Evolutionary conservation across 2,888 invertebrate species (phyloP).

Genomic region (Mesoligia furuncula): DNA sequence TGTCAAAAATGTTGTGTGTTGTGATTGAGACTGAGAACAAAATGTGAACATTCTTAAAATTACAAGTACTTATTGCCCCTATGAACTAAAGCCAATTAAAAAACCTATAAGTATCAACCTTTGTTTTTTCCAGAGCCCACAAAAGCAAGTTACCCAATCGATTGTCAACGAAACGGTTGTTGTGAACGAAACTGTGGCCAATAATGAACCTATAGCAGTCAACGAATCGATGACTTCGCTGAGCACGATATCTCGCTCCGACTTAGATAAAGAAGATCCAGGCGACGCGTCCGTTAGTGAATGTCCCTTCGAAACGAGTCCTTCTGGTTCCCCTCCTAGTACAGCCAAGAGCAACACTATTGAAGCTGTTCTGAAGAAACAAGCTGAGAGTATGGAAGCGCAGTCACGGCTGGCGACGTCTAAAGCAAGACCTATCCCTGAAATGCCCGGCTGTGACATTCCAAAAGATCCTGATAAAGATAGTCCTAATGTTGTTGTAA

Average conservation of each 20-base stretch:
- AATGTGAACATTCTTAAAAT: not conserved
- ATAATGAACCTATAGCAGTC: conserved; percentile 65
- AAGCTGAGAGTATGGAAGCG: conserved; percentile 65
- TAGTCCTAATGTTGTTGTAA: conserved; percentile 81
- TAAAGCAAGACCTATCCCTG: conserved; percentile 83
- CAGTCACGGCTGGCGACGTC: conserved; percentile 74
- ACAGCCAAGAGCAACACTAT: conserved; percentile 66
- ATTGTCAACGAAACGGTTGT: conserved; percentile 16
- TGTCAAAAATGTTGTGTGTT: not conserved
- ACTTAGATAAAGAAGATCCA: conserved; percentile 71
- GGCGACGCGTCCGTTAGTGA: conserved; percentile 53
- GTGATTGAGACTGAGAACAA: not conserved
- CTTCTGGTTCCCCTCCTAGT: conserved; percentile 65
- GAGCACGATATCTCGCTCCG: conserved; percentile 72
- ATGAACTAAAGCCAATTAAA: not conserved
- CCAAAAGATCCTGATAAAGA: conserved; percentile 87
- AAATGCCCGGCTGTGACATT: conserved; percentile 68
- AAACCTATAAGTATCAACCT: not conserved
- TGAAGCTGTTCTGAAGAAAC: conserved; percentile 74
- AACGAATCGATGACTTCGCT: conserved; percentile 74
- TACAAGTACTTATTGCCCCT: not conserved
- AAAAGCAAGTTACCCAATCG: conserved; percentile 71
- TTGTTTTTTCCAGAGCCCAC: conserved; percentile 73
- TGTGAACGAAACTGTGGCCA: conserved; percentile 23
- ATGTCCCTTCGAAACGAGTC: conserved; percentile 58